A percentile compares a stretch with the other conserved stretches of the same genome.
These are phyloP conservation scores for Xylocopa sonorina DNA, from an alignment of 1,140 invertebrate genomes.

Conservation along the genomic window DNA sequence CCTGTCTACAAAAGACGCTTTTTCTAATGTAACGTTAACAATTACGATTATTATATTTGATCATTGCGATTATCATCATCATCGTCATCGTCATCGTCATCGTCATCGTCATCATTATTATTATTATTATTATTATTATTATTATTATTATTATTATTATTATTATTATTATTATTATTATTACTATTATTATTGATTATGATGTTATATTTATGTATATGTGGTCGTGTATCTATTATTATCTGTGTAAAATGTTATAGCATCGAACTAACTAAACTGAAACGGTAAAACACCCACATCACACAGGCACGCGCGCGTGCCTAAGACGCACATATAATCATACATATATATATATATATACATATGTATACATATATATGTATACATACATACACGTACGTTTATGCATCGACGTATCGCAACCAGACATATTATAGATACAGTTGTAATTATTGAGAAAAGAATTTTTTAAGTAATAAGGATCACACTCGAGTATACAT, in stretches of 20 bases:
- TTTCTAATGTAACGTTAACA: constrained; percentile 79
- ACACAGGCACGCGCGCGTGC: background rate
- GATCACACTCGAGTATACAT: background rate
- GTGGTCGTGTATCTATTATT: constrained; percentile 72
- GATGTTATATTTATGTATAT: constrained; percentile 77
- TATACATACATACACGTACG: constrained; percentile 1
- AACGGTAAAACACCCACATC: constrained; percentile 1
- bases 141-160: constrained; percentile 73
- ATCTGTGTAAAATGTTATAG: constrained; percentile 73
- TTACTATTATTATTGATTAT: constrained; percentile 77
- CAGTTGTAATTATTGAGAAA: background rate
- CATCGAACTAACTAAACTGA: constrained; percentile 68
- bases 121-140: constrained; percentile 70
- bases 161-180: constrained; percentile 69
- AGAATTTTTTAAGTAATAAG: background rate
- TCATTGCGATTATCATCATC: constrained; percentile 71
- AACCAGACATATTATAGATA: background rate
- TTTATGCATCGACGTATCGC: background rate
- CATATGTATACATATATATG: background rate
- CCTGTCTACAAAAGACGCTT: constrained; percentile 80
- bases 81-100: constrained; percentile 74
- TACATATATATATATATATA: background rate
- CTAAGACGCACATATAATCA: constrained; percentile 3
- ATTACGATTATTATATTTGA: constrained; percentile 77
- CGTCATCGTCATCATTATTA: constrained; percentile 69